A percentile compares a stretch with the other conserved stretches of the same genome.
These are phyloP conservation scores for Noctuana brunneofusca DNA, from an alignment of 2,888 invertebrate genomes.

Conservation along the genomic window DNA sequence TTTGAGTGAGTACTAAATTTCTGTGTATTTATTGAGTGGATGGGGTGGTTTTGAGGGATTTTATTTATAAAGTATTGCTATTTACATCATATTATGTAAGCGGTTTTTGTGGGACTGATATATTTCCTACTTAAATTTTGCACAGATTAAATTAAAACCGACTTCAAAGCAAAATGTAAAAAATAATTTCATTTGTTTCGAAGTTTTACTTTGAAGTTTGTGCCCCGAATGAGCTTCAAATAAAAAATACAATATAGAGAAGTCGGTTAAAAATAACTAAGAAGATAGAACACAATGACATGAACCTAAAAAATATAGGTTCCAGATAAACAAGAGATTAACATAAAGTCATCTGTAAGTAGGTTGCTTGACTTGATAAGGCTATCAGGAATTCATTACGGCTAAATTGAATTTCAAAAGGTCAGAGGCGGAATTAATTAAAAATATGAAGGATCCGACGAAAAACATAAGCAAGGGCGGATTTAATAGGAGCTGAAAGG, in stretches of 20 bases:
- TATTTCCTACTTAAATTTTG: not conserved
- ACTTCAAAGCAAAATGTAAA: no score
- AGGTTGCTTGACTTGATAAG: not conserved
- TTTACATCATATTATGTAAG: not conserved
- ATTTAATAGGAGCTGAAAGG: not conserved
- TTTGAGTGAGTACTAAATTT: not conserved
- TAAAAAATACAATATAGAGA: no score
- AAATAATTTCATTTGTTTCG: no score
- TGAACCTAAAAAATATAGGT: no score
- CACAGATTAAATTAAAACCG: no score
- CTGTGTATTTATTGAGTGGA: not conserved
- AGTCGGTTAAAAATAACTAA: no score
- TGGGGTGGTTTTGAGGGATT: not conserved
- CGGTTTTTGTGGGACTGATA: not conserved
- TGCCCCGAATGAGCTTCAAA: no score
- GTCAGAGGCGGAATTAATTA: slow-evolving; percentile 8
- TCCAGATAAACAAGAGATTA: no score
- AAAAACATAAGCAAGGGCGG: not conserved
- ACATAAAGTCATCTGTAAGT: no score
- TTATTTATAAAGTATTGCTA: not conserved
- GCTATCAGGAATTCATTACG: not conserved
- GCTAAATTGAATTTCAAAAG: slow-evolving; percentile 5
- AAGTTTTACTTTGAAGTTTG: no score
- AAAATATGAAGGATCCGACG: not conserved
- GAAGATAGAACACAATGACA: no score